Evolutionary conservation across 2,797 vertebrate species (phyloP).

Genomic region (Crypturellus tataupa): DNA sequence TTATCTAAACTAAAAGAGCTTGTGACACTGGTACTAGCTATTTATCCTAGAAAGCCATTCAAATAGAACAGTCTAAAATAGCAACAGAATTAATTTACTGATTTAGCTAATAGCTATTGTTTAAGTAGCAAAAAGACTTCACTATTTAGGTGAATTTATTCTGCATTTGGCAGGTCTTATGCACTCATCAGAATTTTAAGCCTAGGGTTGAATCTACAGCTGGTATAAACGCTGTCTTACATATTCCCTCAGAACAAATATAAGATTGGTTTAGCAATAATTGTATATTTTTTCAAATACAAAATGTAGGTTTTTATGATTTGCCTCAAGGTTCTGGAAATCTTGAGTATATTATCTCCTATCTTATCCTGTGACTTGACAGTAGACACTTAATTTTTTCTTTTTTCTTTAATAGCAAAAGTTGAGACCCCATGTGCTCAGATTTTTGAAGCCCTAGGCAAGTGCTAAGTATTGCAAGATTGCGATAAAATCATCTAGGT

Average conservation of each 20-base stretch:
- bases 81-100: not conserved
- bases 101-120: not conserved
- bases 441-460: not conserved
- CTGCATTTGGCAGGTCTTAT: not conserved
- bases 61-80: not conserved
- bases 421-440: fast-evolving
- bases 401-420: not conserved
- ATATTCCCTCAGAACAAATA: not conserved
- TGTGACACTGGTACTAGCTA: not conserved
- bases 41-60: not conserved
- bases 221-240: not conserved
- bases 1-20: not conserved
- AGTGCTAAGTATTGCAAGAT: not conserved
- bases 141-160: not conserved
- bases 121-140: not conserved
- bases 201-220: not conserved
- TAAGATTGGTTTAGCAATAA: not conserved
- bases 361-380: not conserved
- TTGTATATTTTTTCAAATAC: not conserved
- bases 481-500: not conserved
- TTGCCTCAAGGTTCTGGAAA: not conserved
- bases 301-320: not conserved
- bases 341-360: not conserved
- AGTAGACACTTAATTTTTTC: not conserved
- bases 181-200: not conserved